Base-by-base conservation (phyloP, 2,888 invertebrate species). In the Thera britannica region DNA sequence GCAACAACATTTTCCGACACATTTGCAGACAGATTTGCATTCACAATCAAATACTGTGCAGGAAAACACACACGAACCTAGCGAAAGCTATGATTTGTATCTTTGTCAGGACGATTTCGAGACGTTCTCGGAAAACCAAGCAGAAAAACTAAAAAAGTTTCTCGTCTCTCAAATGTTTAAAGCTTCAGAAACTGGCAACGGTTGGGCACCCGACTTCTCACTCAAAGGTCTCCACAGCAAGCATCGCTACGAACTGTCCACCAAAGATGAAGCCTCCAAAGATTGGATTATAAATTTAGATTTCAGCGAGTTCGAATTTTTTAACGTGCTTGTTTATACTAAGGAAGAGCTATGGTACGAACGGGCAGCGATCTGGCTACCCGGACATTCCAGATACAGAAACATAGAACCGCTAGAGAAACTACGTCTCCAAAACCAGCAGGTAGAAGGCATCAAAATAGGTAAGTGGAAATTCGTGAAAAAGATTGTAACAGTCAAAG, bases 331-430 rank as follows among this genome's bases (percentile, higher is more conserved):
- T 8, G 88, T 90, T 11, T 92, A 91, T 72, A 89, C 88, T 0
- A 86, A 87, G 48, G 92, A 93, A 72, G 89, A 93, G 75, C 68
- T 92, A 68, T 92, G 90, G 91, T 91, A 87, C 73, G 91, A 93
- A 72, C 84, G 93, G 1, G 92, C 90, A 0, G 92, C 92, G 3
- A 83, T 93, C 38, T 92, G 92, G 91, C 79, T 93, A 35, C 92
- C 91, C 2, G 90, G 90, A 6, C 90, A 92, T 79, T 88, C 90
- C 62, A 84, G 82, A 73, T 81, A 77, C 66, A 79, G 82, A 38
- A 81, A 82, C 63, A 78, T 90, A 44, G 88, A 89, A 60, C 92
- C 93, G 5, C 73, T 92, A 4, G 78, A 79, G 0, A 92, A 92
- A 66, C 83, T 93, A 1, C 85, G 83, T 66, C 72, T 93, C 68